Evolutionary conservation across 2,113 vertebrate species (phyloP).

Genomic region (Pluvianellus socialis): DNA sequence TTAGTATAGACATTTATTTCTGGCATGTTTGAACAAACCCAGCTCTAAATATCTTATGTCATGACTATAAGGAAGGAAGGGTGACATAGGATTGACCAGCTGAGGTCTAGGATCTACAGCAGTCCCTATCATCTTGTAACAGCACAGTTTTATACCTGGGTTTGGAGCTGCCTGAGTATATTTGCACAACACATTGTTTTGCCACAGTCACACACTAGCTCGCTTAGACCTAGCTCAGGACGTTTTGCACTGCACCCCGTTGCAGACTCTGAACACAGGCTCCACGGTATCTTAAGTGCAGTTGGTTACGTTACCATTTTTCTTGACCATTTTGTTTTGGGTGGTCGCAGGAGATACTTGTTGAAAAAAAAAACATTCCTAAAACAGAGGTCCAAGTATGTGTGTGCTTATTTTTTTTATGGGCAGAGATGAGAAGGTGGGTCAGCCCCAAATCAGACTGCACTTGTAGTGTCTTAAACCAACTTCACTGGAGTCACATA

Average conservation of each 20-base stretch:
- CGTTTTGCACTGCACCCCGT: rapidly evolving
- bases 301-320: rapidly evolving
- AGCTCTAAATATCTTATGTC: background rate
- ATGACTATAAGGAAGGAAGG: background rate
- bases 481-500: background rate
- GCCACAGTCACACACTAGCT: rapidly evolving
- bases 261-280: rapidly evolving
- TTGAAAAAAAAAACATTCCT: background rate
- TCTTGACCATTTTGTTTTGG: background rate
- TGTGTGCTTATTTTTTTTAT: background rate
- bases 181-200: background rate
- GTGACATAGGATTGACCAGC: background rate
- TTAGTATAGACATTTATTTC: background rate
- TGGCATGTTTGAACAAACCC: background rate
- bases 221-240: background rate
- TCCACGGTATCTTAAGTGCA: rapidly evolving
- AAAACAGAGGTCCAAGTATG: rapidly evolving
- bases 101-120: background rate
- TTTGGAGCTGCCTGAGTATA: background rate
- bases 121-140: background rate
- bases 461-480: background rate
- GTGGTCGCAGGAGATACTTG: background rate
- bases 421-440: background rate
- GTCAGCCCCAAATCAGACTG: background rate
- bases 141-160: rapidly evolving